Conservation (phyloP, 2,797 vertebrate genomes). For the Microchirus variegatus region DNA sequence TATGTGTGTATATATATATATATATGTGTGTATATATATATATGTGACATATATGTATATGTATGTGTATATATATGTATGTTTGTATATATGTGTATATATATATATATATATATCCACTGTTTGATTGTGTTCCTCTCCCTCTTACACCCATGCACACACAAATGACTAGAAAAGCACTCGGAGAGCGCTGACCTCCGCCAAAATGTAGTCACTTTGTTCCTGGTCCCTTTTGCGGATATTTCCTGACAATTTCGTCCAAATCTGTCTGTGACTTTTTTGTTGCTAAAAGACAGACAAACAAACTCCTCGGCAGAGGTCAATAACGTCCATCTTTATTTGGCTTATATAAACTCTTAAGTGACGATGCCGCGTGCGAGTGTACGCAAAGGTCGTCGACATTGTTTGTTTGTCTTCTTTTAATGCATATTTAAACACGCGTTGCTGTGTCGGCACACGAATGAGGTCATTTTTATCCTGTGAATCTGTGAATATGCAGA, state of each 20-base stretch:
- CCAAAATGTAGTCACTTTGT: no score
- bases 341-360: not conserved
- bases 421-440: conserved; percentile 1
- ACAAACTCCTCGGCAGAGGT: no score
- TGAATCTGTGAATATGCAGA: not conserved
- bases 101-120: no score
- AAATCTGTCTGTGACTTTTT: no score
- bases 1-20: no score
- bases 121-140: not conserved
- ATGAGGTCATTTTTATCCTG: not conserved
- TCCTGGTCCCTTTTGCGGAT: no score
- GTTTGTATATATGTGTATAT: no score
- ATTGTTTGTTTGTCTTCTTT: not conserved
- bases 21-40: not conserved
- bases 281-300: not conserved
- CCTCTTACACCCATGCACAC: not conserved
- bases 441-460: not conserved
- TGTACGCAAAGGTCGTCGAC: not conserved
- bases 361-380: not conserved
- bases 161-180: no score
- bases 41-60: not conserved
- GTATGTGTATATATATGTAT: not conserved
- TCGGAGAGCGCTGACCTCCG: no score
- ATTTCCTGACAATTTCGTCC: no score
- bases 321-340: not conserved